phyloP scores from a whole-genome alignment of 2,113 vertebrate genomes.

The Rana temporaria region DNA sequence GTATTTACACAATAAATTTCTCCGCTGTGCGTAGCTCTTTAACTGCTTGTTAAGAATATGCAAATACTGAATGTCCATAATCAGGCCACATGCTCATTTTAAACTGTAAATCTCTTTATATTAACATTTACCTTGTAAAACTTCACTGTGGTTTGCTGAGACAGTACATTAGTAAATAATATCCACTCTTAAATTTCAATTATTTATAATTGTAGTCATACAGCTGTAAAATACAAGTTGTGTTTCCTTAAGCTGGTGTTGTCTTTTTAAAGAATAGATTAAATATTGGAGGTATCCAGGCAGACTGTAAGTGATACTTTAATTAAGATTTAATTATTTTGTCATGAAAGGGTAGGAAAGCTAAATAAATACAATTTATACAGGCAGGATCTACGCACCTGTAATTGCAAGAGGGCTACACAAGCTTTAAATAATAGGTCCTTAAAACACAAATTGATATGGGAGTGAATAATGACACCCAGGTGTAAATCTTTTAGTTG shows the following conservation, averaged over 20 bases:
- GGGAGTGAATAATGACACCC: slow-evolving; percentile 75
- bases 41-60: too few species aligned
- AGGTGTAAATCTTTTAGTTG: slow-evolving; percentile 75
- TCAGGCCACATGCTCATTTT: too few species aligned
- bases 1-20: too few species aligned
- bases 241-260: neutral
- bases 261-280: slow-evolving; percentile 35
- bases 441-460: slow-evolving; percentile 78
- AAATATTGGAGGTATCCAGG: slow-evolving; percentile 61
- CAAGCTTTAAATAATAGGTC: slow-evolving; percentile 74
- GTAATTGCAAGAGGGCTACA: slow-evolving; percentile 69
- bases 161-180: neutral
- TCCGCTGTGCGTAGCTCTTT: too few species aligned
- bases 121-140: neutral
- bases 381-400: slow-evolving; percentile 64
- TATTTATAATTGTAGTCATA: neutral
- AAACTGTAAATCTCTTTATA: too few species aligned
- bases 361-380: slow-evolving; percentile 73
- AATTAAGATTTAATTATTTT: slow-evolving; percentile 71
- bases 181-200: slow-evolving; percentile 5
- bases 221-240: neutral
- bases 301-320: slow-evolving; percentile 62
- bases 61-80: too few species aligned
- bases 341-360: slow-evolving; percentile 67
- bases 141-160: neutral